Conservation (phyloP, 2,797 vertebrate species). For the Fistularia tabacaria region DNA sequence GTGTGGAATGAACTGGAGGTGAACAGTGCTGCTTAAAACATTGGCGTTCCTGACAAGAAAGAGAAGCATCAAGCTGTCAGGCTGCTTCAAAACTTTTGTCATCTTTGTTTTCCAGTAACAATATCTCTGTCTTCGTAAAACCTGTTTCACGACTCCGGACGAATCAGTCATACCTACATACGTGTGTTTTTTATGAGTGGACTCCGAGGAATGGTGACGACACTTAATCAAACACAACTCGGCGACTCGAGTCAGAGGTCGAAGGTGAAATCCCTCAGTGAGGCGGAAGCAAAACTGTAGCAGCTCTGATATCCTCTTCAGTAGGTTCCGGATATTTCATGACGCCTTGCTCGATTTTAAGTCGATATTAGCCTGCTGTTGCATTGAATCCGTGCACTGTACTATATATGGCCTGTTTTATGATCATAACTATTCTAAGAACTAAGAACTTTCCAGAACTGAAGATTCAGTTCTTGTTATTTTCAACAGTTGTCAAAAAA, state of each 20-base stretch:
- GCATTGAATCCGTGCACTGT: no score
- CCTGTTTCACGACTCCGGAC: conserved; percentile 37
- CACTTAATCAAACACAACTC: conserved; percentile 21
- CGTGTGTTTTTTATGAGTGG: conserved; percentile 16
- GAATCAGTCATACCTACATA: conserved; percentile 15
- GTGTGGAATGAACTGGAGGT: not conserved
- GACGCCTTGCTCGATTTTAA: conserved; percentile 5
- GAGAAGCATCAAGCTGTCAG: conserved; percentile 33
- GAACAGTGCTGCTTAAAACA: conserved; percentile 35
- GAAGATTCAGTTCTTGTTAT: no score
- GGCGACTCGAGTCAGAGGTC: conserved; percentile 31
- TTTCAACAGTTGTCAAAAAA: no score
- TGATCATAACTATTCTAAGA: no score
- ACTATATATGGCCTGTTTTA: no score
- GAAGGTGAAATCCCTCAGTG: conserved; percentile 24
- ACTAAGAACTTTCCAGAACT: no score
- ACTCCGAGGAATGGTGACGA: conserved; percentile 15
- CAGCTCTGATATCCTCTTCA: conserved; percentile 7
- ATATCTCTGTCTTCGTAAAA: conserved; percentile 27
- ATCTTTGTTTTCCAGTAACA: conserved; percentile 7
- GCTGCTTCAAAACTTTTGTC: conserved; percentile 7
- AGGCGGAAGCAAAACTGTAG: conserved; percentile 12
- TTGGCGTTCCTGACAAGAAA: conserved; percentile 37
- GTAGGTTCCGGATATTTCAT: not conserved
- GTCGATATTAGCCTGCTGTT: no score